Base-by-base conservation (phyloP, 2,797 vertebrate genomes). In the Anguilla megastoma region DNA sequence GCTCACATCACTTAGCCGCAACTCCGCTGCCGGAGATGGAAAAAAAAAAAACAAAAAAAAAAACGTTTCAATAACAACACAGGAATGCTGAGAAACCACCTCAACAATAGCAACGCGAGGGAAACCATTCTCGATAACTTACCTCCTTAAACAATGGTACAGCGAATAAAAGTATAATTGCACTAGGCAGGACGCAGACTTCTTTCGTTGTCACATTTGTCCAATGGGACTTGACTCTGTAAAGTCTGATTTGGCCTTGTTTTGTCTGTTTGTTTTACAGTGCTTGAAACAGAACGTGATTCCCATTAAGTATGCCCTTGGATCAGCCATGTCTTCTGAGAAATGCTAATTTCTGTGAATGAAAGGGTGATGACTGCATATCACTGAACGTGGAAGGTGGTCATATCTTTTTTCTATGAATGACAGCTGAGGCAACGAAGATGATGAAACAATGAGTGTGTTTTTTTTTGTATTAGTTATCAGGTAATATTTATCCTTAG, bases 1-100 rank as follows among this genome's bases (percentile, higher is more conserved):
- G 89, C 90, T 90, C 89, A 88, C 84, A 88, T 74, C 85, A 60
- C 86, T 90, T 86, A 88, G 84, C 87, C 52, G 76, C 41, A 87
- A 16, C 27, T 66, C 85, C 63, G 24, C 60, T 48, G 85, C 63
- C 18, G 30, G 36, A 36, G 74, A 21, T 7, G 69, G 30, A 30
- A 14, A 14, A 14, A 5, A 30, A 14, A 14, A 14, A 5, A 10
- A 14, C 0, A 5, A 41, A 41, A 41, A 18, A 21, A 1, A 48
- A 56, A 82, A 33, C 71, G 56, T 85, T 58, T 86, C 56, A 84
- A 50, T 69, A 84, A 84, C 86, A 66, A 18, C 12, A 21, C 58
- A 24, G 86, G n/a, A n/a, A 54, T 69, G 30, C 48, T 27, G 60
- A 52, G 10, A 12, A 16, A 79, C 50, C 76, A 24, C 76, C 16